Conservation (phyloP, 1,140 invertebrate species). For the Hydropsyche tenuis region DNA sequence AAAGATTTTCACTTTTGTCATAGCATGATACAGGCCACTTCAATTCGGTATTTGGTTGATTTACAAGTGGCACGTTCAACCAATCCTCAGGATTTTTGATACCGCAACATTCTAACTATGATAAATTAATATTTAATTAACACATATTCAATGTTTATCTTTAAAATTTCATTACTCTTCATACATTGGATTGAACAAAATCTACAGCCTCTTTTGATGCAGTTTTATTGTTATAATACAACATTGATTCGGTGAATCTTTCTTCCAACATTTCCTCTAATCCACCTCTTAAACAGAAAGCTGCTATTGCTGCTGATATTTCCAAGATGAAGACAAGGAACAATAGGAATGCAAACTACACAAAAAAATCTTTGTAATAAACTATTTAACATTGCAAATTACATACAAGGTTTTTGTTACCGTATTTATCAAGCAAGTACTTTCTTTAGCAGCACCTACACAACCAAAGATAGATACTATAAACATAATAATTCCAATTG, state of each 20-base stretch:
- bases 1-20: neutral
- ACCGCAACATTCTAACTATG: slow-evolving; percentile 79
- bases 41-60: slow-evolving; percentile 53
- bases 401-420: slow-evolving; percentile 66
- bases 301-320: slow-evolving; percentile 80
- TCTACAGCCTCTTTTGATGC: slow-evolving; percentile 66
- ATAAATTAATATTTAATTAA: slow-evolving; percentile 40
- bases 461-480: slow-evolving; percentile 82
- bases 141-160: neutral
- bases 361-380: neutral
- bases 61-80: slow-evolving; percentile 56
- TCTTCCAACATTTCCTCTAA: slow-evolving; percentile 64
- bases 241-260: slow-evolving; percentile 66
- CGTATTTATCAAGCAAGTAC: slow-evolving; percentile 80
- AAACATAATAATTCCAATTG: slow-evolving; percentile 78
- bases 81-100: slow-evolving; percentile 70
- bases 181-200: slow-evolving; percentile 72
- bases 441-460: slow-evolving; percentile 82
- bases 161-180: slow-evolving; percentile 59
- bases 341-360: slow-evolving; percentile 81
- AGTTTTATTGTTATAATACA: slow-evolving; percentile 61
- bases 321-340: slow-evolving; percentile 81
- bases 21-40: slow-evolving; percentile 65
- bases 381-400: slow-evolving; percentile 40
- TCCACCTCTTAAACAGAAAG: slow-evolving; percentile 73